Percentiles rank a stretch among this genome's conserved stretches.
Conservation (phyloP, 2,797 vertebrate genomes). For the Capromys pilorides region DNA sequence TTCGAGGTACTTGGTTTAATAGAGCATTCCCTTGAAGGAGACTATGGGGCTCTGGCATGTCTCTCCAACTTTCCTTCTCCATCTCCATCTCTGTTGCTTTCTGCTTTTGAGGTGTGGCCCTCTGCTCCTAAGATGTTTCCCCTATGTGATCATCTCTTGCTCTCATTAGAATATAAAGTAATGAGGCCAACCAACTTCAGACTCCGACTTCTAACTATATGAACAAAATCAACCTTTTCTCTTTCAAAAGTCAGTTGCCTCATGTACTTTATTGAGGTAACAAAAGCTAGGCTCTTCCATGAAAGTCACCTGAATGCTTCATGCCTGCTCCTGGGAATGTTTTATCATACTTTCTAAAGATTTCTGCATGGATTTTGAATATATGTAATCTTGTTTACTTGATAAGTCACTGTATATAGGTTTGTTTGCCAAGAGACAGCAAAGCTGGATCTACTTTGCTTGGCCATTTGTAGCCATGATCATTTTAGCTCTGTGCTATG, state of each 20-base stretch:
- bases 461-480: slow-evolving; percentile 94
- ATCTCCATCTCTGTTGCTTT: background rate
- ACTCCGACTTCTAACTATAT: background rate
- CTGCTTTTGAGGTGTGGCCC: background rate
- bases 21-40: background rate
- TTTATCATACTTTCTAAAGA: slow-evolving; percentile 94
- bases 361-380: slow-evolving; percentile 91
- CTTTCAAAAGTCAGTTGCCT: background rate
- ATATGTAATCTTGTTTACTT: slow-evolving; percentile 93
- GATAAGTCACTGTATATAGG: slow-evolving; percentile 94
- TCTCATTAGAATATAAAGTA: background rate
- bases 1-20: background rate
- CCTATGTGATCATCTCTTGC: background rate
- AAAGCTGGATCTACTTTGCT: slow-evolving; percentile 93
- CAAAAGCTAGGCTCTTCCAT: slow-evolving; percentile 87
- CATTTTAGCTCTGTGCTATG: slow-evolving; percentile 95
- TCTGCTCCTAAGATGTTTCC: background rate
- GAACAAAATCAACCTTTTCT: background rate
- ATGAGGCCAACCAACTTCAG: background rate
- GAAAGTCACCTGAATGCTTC: slow-evolving; percentile 92
- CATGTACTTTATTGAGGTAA: background rate
- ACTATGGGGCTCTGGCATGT: background rate
- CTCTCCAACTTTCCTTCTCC: background rate
- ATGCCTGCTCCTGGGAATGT: slow-evolving; percentile 92
- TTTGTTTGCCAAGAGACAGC: slow-evolving; percentile 93